A percentile compares a stretch with the other conserved stretches of the same genome.
Conservation (phyloP, 2,113 vertebrate species). For the Circaetus cinerascens region DNA sequence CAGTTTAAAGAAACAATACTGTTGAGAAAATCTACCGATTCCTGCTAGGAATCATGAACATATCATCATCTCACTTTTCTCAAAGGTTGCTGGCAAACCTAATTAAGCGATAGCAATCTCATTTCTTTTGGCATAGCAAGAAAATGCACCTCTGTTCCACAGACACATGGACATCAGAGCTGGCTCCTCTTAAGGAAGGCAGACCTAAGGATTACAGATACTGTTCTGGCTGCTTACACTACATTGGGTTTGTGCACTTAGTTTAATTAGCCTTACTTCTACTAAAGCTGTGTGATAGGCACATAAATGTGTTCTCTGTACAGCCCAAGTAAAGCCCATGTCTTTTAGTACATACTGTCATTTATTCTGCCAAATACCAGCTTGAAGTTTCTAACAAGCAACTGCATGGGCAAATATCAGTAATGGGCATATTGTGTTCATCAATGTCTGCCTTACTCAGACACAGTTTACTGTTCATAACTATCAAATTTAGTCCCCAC, state of each 20-base stretch:
- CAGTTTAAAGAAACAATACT: background rate
- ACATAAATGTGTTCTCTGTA: background rate
- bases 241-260: background rate
- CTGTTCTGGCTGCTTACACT: background rate
- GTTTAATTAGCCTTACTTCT: background rate
- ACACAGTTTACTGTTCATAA: background rate
- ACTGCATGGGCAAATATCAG: background rate
- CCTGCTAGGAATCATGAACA: background rate
- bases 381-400: background rate
- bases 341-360: background rate
- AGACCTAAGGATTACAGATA: background rate
- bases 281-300: background rate
- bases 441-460: background rate
- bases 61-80: background rate
- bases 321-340: background rate
- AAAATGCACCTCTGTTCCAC: background rate
- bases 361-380: background rate
- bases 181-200: background rate
- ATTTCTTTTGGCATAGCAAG: background rate
- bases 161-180: background rate
- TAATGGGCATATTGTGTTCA: background rate
- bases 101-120: accelerated
- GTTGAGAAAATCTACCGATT: background rate
- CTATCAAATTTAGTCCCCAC: background rate
- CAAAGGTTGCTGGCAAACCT: background rate